A percentile compares a stretch with the other conserved stretches of the same genome.
These are phyloP conservation scores for Apteryx owenii DNA, from an alignment of 2,113 vertebrate species.

Conservation along the genomic window DNA sequence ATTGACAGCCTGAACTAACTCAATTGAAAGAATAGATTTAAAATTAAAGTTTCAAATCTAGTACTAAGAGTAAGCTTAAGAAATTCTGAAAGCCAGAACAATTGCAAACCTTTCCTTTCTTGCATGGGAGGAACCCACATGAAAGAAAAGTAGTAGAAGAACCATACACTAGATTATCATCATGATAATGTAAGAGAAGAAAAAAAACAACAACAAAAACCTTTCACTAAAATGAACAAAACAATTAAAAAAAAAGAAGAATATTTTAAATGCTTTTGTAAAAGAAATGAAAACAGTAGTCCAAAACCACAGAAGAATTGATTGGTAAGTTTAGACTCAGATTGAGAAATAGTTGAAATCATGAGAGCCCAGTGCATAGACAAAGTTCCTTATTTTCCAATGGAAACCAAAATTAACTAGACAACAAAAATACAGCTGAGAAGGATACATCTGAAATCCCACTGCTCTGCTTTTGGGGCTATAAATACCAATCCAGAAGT, in stretches of 20 bases:
- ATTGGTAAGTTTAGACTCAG: neutral
- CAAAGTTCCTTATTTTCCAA: neutral
- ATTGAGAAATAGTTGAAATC: neutral
- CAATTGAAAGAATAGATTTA: conserved; percentile 1
- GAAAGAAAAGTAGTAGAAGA: neutral
- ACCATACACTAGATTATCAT: neutral
- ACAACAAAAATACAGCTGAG: neutral
- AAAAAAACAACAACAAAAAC: neutral
- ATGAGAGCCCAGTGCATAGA: neutral
- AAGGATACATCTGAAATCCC: neutral
- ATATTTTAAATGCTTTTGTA: neutral
- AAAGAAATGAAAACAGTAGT: neutral
- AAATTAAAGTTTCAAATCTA: conserved; percentile 1
- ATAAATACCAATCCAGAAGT: neutral
- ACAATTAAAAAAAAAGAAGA: neutral
- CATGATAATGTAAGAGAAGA: neutral
- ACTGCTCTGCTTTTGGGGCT: neutral
- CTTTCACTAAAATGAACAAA: neutral
- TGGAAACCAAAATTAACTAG: neutral
- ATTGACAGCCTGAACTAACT: conserved; percentile 24
- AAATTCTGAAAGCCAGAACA: neutral
- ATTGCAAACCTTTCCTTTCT: neutral
- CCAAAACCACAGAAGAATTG: neutral
- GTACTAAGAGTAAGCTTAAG: neutral
- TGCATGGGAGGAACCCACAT: neutral